Evolutionary conservation across 2,888 invertebrate species (phyloP), one percentile per base, ranked within the genome.

Genomic region (Gastracanthus pulcherrimus): DNA sequence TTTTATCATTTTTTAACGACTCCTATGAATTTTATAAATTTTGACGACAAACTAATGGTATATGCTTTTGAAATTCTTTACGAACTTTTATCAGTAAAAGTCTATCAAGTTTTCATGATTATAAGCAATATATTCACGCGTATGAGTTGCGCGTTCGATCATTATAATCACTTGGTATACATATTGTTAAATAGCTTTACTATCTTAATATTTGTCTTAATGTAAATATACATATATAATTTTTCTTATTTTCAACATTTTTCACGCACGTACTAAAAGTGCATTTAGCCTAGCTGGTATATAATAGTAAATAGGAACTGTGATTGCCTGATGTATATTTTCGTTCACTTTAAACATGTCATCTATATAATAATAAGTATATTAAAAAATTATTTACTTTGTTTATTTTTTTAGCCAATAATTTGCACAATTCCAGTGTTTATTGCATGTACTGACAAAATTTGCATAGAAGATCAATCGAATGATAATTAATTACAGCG

Each of bases 251-350:
- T 70, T 67, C 64, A 82, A 82, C 82, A 82, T 69, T 71, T 77
- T 36, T 41, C 62, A 36, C 41, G 60, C 79, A 76, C 82, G 48
- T 67, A 72, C 6, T 69, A 26, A 41, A 34, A 34, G 67, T 74
- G 69, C 64, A 64, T 48, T 60, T 41, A 60, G 55, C 69, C 45
- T 77, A 75, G 66, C n/a, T 79, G 82, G 51, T 79, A 69, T 36
- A 36, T 34, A 3, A 29, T 67, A 48, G 67, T 71, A 89, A 89
- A 89, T 90, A 90, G 90, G 90, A 90, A 90, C 90, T 90, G 89
- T 89, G 87, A 87, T 88, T 88, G 87, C 89, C 90, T 89, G 89
- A 87, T 88, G 80, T 79, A n/a, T n/a, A 26, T 55, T 34, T 23
- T 36, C 80, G 88, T 88, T 89, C 88, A 81, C 82, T 76, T 58